Conservation (phyloP, 2,113 vertebrate genomes). For the Thamnophis sirtalis region DNA sequence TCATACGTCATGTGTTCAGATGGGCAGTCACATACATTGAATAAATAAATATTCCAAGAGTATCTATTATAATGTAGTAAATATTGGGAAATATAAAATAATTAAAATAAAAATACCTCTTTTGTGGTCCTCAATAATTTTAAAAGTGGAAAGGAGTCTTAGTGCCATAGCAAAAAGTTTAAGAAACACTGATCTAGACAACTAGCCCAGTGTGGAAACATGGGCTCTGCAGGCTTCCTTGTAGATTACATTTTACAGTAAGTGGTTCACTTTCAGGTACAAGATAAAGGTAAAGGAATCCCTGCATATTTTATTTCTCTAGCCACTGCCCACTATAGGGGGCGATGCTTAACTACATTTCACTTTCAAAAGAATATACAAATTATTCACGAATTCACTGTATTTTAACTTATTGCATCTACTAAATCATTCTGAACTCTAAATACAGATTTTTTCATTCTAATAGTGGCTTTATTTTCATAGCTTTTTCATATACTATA, state of each 20-base stretch:
- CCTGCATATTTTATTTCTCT: neutral
- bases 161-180: neutral
- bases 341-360: neutral
- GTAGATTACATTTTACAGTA: neutral
- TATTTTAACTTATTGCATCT: slow-evolving; percentile 15
- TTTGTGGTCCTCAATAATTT: neutral
- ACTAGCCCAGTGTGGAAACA: neutral
- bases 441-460: neutral
- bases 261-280: neutral
- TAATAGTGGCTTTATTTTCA: slow-evolving; percentile 1
- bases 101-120: neutral
- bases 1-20: neutral
- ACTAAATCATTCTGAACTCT: neutral
- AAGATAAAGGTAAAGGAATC: neutral
- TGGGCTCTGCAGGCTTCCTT: neutral
- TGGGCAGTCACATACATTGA: neutral
- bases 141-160: neutral
- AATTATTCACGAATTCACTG: neutral
- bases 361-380: neutral
- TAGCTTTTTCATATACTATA: neutral
- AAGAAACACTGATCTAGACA: neutral
- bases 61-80: neutral
- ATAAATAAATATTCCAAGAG: neutral
- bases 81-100: neutral
- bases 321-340: neutral